Base-by-base conservation (phyloP, 2,113 vertebrate genomes). In the Phalacrocorax carbo region DNA sequence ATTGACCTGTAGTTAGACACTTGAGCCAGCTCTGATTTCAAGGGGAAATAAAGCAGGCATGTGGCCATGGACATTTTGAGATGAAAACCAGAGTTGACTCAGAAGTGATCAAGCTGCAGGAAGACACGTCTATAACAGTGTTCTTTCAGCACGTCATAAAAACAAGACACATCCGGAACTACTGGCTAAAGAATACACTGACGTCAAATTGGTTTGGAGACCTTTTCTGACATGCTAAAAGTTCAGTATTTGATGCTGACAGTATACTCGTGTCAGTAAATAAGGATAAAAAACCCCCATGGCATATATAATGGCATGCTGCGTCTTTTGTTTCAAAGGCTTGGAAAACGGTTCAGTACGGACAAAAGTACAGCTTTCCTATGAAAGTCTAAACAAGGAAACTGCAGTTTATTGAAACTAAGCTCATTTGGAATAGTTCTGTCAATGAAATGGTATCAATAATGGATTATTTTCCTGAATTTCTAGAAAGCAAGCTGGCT, bases 251-350 rank as follows among this genome's bases (percentile, higher is more conserved):
- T 66, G 27, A 52, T 52, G 49, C 10, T 87, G n/a, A 40, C 29
- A 42, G 3, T 17, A 90, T 80, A 34, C 21, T 76, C 10, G 44
- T 48, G n/a, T 23, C 25, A 27, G 30, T 49, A 80, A 68, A 66
- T 25, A 49, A 48, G 15, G 6, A 52, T 54, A 5, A 78, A 87
- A 81, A 49, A 49, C 0, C 0, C 1, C 14, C 16, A 21, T 38
- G 18, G 4, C 7, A 13, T 77, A 25, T 32, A 14, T 26, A 62
- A 52, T 44, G 65, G 12, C 12, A 48, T 25, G 22, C 22, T 61
- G 80, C 0, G 0, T 51, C 19, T 48, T 83, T 52, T 68, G 7
- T 69, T 72, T 30, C 54, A 65, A 65, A 48, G 32, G 23, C 5
- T 76, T 7, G 0, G 23, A 52, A 42, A 70, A 66, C 19, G 12